Base-by-base conservation (phyloP, 2,797 vertebrate genomes). In the Tachyglossus aculeatus region DNA sequence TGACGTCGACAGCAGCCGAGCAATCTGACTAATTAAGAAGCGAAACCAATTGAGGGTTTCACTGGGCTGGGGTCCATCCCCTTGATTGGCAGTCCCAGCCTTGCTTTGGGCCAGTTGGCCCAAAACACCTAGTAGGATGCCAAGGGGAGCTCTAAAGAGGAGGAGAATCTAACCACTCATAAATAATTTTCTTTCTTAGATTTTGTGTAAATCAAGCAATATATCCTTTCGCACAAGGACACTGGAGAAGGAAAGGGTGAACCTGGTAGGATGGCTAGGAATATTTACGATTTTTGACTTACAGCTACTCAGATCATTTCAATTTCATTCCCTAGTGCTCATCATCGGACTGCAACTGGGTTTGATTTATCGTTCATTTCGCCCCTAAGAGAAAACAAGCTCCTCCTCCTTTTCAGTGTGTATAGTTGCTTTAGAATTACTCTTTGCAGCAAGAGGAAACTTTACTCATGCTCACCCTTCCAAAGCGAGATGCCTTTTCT, bases 71-170 rank as follows among this genome's bases (percentile, higher is more conserved):
- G 7, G 6, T 24, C 41, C 51, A 33, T 18, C 41, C 48, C 6
- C 19, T 36, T 69, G 51, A 41, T 2, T 66, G 38, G 41, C 67
- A 53, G 55, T 15, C 19, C 32, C 2, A 1, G 14, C 13, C 27
- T 19, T 76, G 25, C 39, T 43, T 5, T 4, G 18, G 63, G 24
- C 36, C 74, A 74, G 22, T 31, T 70, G 61, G 67, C 45, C 50
- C 61, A 1, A 37, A 65, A 44, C 54, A 25, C 36, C 43, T 68
- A 60, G 15, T 32, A 5, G 15, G 1, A 0, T 3, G 18, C 33
- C 67, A 56, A 4, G 13, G 13, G 60, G 16, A 71, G 63, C 27
- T 21, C 21, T 25, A 8, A 29, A 38, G 37, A 54, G 63, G 13
- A 45, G 16, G 25, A 15, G 15, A 5, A 5, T 13, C 5, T 52